phyloP scores from a whole-genome alignment of 2,888 invertebrate species.

The Galerucella pusilla region DNA sequence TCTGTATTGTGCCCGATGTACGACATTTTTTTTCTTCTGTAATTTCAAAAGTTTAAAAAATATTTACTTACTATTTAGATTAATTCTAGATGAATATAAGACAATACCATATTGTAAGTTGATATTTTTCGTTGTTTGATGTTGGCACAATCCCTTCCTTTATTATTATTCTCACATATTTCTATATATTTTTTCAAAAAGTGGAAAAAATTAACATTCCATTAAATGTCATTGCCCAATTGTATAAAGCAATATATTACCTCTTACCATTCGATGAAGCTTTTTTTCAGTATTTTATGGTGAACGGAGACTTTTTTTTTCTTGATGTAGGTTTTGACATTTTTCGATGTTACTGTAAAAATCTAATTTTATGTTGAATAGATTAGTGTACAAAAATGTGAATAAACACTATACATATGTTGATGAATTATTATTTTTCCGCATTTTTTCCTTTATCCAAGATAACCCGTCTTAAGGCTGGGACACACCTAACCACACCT shows the following conservation, averaged over 20 bases:
- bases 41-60: conserved; percentile 36
- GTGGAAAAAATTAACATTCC: conserved; percentile 55
- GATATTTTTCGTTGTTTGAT: conserved; percentile 45
- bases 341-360: conserved; percentile 51
- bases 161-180: conserved; percentile 32
- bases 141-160: conserved; percentile 41
- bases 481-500: not conserved
- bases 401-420: conserved; percentile 49
- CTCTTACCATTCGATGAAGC: conserved; percentile 51
- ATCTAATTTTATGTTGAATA: conserved; percentile 50
- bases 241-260: conserved; percentile 56
- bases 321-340: conserved; percentile 49
- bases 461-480: not conserved
- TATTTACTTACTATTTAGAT: conserved; percentile 39
- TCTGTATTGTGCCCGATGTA: not conserved
- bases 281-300: conserved; percentile 47
- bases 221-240: conserved; percentile 54
- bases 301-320: conserved; percentile 49
- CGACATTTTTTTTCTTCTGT: not conserved
- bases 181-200: conserved; percentile 35
- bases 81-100: conserved; percentile 46
- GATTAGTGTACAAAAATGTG: conserved; percentile 55
- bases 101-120: conserved; percentile 49
- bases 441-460: too few relatives aligned
- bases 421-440: conserved; percentile 4